Conservation (phyloP, 2,113 vertebrate genomes). For the Phyllostomus discolor region DNA sequence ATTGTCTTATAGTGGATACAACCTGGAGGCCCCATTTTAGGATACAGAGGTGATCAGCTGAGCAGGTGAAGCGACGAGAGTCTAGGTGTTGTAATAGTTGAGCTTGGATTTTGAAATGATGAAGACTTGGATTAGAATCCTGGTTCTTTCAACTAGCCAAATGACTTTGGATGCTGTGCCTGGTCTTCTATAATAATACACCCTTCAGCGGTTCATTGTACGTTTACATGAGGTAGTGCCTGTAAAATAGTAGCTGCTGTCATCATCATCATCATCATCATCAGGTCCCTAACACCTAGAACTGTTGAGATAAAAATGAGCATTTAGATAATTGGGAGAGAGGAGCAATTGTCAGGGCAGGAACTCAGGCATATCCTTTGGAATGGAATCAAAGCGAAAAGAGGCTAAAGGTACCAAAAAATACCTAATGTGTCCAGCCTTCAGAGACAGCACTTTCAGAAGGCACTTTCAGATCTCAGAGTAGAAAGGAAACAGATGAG, state of each 20-base stretch:
- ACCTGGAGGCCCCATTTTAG: neutral
- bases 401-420: neutral
- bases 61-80: neutral
- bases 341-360: neutral
- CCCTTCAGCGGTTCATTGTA: neutral
- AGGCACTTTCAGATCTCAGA: neutral
- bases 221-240: neutral
- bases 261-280: neutral
- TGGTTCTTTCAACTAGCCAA: neutral
- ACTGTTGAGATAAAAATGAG: neutral
- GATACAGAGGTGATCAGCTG: neutral
- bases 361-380: neutral
- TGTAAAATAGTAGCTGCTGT: neutral
- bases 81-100: neutral
- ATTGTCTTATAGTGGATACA: neutral
- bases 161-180: neutral
- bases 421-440: neutral
- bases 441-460: slow-evolving; percentile 24
- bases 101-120: neutral
- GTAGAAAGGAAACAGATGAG: neutral
- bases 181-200: neutral
- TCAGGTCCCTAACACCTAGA: neutral
- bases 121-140: neutral
- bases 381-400: neutral
- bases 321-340: neutral